phyloP scores from a whole-genome alignment of 2,113 vertebrate genomes.

The Polypterus senegalus region DNA sequence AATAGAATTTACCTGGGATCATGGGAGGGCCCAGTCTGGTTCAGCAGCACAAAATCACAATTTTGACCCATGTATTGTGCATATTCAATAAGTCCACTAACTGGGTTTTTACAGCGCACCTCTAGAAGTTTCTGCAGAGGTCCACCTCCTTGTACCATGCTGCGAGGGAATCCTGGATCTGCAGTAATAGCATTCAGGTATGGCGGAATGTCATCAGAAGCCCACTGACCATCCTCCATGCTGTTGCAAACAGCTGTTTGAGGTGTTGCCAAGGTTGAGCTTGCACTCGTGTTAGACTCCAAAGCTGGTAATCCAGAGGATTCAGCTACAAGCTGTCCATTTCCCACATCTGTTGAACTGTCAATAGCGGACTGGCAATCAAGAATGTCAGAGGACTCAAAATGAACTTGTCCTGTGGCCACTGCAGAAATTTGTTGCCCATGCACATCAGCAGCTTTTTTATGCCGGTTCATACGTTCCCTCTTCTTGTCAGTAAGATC shows the following conservation, averaged over 20 bases:
- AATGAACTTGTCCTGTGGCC: too few species aligned
- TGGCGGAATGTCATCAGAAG: constrained; percentile 78
- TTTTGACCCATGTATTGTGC: constrained; percentile 76
- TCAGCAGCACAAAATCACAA: constrained; percentile 77
- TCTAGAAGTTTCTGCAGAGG: constrained; percentile 69
- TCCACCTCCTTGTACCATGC: constrained; percentile 43
- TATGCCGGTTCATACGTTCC: constrained; percentile 63
- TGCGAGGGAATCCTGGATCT: constrained; percentile 30
- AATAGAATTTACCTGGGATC: constrained; percentile 69
- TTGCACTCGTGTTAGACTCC: rapidly evolving
- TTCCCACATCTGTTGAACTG: constrained; percentile 5
- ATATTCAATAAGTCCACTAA: constrained; percentile 86
- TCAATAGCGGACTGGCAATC: rapidly evolving
- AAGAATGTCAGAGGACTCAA: too few species aligned
- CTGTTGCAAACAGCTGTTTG: constrained; percentile 24
- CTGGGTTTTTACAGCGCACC: constrained; percentile 79
- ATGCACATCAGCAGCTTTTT: constrained; percentile 29
- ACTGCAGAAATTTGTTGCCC: not conserved
- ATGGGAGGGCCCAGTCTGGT: constrained; percentile 84
- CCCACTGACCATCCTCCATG: constrained; percentile 60
- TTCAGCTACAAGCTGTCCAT: constrained; percentile 15
- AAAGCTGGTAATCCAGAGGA: rapidly evolving
- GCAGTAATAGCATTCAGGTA: constrained; percentile 63
- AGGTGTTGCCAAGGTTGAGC: constrained; percentile 6
- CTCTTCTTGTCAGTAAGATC: constrained; percentile 61